Evolutionary conservation across 2,113 vertebrate genomes (phyloP), one percentile per base, ranked within the genome.

Genomic region (Oxygymnocypris stewartii): DNA sequence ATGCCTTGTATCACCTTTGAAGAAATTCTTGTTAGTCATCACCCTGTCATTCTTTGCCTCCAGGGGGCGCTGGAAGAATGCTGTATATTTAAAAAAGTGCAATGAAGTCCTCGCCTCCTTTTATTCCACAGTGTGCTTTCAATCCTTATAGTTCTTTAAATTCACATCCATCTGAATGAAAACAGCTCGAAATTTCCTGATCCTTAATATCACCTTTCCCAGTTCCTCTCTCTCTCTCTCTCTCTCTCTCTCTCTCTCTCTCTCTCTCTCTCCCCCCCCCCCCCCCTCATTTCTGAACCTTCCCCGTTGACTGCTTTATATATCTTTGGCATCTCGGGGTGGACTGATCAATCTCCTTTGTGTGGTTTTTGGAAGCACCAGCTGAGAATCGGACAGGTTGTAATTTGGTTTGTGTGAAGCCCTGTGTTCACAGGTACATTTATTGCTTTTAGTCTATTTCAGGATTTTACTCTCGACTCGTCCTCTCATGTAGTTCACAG

Each of bases 61-160:
- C 82, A 80, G 78, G 82, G 82, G 82, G 78, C 25, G 79, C 82
- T 89, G 25, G 75, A 14, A 69, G 81, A 31, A 16, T 51, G 7
- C 65, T 11, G 16, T 28, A 37, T 35, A n/a, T 12, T n/a, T 61
- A 20, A 75, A 49, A 10, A 14, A 44, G 25, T 10, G 11, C 20
- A 37, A 2, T 79, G 20, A 16, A 79, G 37, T 47, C 31, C 31
- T 65, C n/a, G 0, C 1, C 40, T 14, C n/a, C 14, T 47, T n/a
- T 47, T 67, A 49, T 47, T 1, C 5, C 13, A 67, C 1, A 12
- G 77, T 40, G 20, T 11, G 5, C 59, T 47, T 82, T 67, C 37
- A n/a, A 67, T 82, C 42, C 5, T 44, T 49, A 42, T 47, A 61
- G 31, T 67, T 82, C 42, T 49, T 82, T 20, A 65, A 49, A 31